Percentiles rank a stretch among this genome's conserved stretches.
Evolutionary conservation across 64 coral and sea anemone species (phyloP).

Genomic region (Montipora efflorescens): DNA sequence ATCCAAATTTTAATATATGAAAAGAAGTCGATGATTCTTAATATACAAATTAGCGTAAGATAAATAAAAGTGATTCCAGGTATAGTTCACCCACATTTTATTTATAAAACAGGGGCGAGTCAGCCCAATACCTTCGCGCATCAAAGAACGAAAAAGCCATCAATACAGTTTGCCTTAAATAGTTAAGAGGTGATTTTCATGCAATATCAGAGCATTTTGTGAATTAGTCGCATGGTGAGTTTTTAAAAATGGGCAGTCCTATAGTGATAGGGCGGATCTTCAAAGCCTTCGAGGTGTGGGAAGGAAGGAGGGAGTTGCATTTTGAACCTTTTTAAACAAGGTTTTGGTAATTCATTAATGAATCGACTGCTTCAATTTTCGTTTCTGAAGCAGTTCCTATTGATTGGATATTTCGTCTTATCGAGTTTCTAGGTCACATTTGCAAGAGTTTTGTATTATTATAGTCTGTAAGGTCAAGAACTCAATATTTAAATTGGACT

Average conservation of each 20-base stretch:
- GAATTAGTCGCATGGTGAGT: too few species aligned
- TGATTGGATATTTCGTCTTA: background rate
- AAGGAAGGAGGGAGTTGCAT: background rate
- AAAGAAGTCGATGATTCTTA: conserved; percentile 5
- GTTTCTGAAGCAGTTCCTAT: background rate
- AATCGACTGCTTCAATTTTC: background rate
- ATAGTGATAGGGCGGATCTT: too few species aligned
- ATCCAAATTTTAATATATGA: conserved; percentile 41
- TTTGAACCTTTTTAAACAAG: background rate
- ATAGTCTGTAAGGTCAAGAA: background rate
- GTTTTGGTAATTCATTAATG: background rate
- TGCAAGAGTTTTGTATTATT: background rate
- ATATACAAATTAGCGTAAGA: too few species aligned
- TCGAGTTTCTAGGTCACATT: background rate
- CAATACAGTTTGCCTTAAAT: too few species aligned
- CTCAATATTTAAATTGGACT: background rate
- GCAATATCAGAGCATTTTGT: too few species aligned
- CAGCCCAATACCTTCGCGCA: too few species aligned
- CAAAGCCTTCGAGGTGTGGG: too few species aligned
- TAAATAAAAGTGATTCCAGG: background rate
- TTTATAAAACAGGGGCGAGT: background rate
- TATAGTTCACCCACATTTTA: background rate
- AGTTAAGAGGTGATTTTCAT: too few species aligned
- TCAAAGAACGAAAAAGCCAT: too few species aligned
- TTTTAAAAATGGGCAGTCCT: too few species aligned